These are phyloP conservation scores for Euphydryas editha DNA, from an alignment of 2,888 invertebrate species.

Conservation along the genomic window DNA sequence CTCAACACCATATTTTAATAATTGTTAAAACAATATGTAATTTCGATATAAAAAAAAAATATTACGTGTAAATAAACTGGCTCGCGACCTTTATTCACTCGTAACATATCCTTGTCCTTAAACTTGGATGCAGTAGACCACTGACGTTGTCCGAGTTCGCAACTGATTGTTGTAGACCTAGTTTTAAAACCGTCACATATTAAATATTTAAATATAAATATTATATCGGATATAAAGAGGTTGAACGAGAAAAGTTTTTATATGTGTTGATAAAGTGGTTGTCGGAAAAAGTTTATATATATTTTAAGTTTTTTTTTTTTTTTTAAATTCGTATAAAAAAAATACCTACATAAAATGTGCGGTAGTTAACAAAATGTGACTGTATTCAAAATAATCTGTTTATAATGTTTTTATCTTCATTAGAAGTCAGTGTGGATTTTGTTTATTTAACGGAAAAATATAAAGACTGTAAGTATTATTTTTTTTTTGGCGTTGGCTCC, in stretches of 20 bases:
- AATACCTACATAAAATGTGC: background rate
- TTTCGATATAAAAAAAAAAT: background rate
- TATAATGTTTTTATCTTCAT: background rate
- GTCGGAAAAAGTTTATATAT: background rate
- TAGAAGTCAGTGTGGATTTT: background rate
- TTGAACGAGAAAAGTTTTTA: background rate
- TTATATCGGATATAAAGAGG: background rate
- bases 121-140: slow-evolving; percentile 53
- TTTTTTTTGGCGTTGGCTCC: too few relatives aligned
- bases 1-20: background rate
- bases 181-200: slow-evolving; percentile 17
- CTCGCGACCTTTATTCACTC: slow-evolving; percentile 24
- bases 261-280: too few relatives aligned
- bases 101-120: slow-evolving; percentile 57
- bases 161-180: slow-evolving; percentile 27
- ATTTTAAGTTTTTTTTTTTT: background rate
- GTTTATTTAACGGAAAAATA: background rate
- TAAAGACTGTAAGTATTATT: background rate
- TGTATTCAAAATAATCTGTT: background rate
- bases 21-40: background rate
- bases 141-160: slow-evolving; percentile 27
- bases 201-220: slow-evolving; percentile 11
- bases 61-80: slow-evolving; percentile 1
- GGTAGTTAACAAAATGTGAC: background rate
- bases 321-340: background rate